Evolutionary conservation across 2,888 invertebrate genomes (phyloP), one percentile per base, ranked within the genome.

Genomic region (Plemyria rubiginata): DNA sequence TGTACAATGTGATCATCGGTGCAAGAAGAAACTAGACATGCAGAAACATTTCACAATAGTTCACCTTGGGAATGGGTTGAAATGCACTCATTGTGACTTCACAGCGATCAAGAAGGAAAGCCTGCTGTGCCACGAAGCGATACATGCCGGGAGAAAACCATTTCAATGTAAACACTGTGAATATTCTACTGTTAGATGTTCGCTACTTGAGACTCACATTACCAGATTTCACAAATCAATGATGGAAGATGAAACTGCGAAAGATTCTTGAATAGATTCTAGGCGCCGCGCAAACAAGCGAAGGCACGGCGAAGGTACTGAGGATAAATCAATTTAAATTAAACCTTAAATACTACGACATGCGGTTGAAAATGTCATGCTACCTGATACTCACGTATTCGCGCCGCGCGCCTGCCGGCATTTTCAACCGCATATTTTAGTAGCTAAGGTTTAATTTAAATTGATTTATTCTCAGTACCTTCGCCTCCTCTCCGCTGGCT

Each of bases 31-130:
- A 41, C 83, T 85, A 52, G 87, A 87, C 4, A 71, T 90, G 0
- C 81, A 85, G 1, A 81, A 78, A 3, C 90, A 90, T 67, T 82
- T 78, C 0, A 72, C 77, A 0, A 75, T 70, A 0, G 66, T 80
- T 0, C 89, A 89, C 56, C 56, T 86, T n/a, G 87, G 86, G 0
- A 79, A 77, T 0, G 81, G 80, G 0, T 56, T 85, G 0, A 82
- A 88, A 64, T 90, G 90, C 38, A 71, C 77, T 0, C 84, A 73
- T 15, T 89, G 89, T 66, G 82, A 87, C 2, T 88, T 77, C 13
- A 78, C 67, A 38, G 80, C 86, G 0, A 65, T 76, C 0, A 76
- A 85, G 2, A 84, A 81, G 22, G 86, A 86, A 0, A 84, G 79
- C 43, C 50, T 90, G 0, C 50, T 82, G 0, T 78, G 78, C 2